Conservation (phyloP, 2,113 vertebrate species). For the Takifugu bimaculatus region DNA sequence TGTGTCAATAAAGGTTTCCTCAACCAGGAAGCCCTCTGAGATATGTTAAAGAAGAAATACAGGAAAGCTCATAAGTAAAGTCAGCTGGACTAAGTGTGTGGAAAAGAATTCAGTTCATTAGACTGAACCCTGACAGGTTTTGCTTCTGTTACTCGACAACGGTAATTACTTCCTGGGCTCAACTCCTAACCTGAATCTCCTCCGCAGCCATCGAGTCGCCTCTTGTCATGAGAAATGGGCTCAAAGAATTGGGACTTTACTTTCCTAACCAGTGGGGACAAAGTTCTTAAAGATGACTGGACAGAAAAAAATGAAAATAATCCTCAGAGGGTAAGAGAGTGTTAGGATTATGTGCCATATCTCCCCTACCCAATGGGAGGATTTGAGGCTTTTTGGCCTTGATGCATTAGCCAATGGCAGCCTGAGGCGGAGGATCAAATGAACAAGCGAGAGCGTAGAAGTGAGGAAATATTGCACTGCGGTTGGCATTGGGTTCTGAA, state of each 20-base stretch:
- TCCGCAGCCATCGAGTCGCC: constrained; percentile 18
- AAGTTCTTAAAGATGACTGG: constrained; percentile 53
- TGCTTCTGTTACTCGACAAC: constrained; percentile 44
- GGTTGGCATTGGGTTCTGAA: no score
- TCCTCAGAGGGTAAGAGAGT: constrained; percentile 48
- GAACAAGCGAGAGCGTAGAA: background rate
- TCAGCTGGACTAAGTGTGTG: background rate
- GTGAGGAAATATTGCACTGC: constrained; percentile 14
- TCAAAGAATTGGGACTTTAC: constrained; percentile 42
- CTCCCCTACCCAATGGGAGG: constrained; percentile 51
- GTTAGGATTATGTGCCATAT: constrained; percentile 58
- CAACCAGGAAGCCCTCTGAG: constrained; percentile 10
- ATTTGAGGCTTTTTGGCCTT: constrained; percentile 34
- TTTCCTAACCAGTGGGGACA: constrained; percentile 30
- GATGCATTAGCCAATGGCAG: constrained; percentile 44
- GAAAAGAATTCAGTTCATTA: background rate
- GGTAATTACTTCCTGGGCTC: constrained; percentile 58
- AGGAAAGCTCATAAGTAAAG: constrained; percentile 20
- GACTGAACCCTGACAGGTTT: constrained; percentile 11
- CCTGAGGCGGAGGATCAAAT: constrained; percentile 38
- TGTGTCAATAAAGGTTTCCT: constrained; percentile 27
- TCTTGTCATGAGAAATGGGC: constrained; percentile 50
- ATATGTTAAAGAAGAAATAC: constrained; percentile 7
- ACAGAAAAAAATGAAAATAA: constrained; percentile 44
- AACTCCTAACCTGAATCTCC: constrained; percentile 52